These are phyloP conservation scores for Epinephelus moara DNA, from an alignment of 2,113 vertebrate species.

Conservation along the genomic window DNA sequence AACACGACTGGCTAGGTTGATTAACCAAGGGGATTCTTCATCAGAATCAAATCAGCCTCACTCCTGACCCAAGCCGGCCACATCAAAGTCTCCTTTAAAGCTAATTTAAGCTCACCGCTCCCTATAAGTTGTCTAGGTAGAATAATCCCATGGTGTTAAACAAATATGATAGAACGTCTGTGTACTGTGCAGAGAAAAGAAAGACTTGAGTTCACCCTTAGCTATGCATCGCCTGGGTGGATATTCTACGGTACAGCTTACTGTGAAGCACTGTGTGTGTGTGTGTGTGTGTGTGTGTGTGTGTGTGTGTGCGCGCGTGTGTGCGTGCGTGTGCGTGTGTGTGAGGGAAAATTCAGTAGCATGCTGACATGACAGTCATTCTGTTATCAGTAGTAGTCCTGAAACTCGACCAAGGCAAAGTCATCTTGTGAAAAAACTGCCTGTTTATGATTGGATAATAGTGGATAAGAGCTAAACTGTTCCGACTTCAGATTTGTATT, in stretches of 20 bases:
- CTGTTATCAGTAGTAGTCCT: conserved; percentile 34
- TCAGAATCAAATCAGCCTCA: conserved; percentile 43
- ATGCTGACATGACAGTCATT: conserved; percentile 43
- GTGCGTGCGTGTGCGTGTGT: background rate
- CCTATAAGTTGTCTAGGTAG: background rate
- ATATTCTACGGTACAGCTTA: conserved; percentile 10
- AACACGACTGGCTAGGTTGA: conserved; percentile 30
- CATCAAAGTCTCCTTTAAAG: conserved; percentile 57
- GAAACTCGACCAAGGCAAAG: conserved; percentile 30
- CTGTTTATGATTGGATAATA: conserved; percentile 30
- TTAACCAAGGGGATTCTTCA: conserved; percentile 35
- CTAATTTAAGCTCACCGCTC: conserved; percentile 36
- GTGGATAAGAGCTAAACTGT: conserved; percentile 15
- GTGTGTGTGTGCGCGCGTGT: no score
- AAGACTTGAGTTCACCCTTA: conserved; percentile 6
- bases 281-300: background rate
- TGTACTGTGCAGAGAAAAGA: background rate
- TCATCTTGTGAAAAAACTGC: conserved; percentile 34
- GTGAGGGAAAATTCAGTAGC: conserved; percentile 4
- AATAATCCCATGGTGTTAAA: conserved; percentile 27
- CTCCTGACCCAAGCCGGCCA: conserved; percentile 21
- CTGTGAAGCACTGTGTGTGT: conserved; percentile 6
- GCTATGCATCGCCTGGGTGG: conserved; percentile 34
- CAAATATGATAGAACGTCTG: conserved; percentile 9
- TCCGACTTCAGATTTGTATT: conserved; percentile 33